A percentile compares a stretch with the other conserved stretches of the same genome.
phyloP scores from a whole-genome alignment of 2,797 vertebrate species.

The Gymnoscopelus microlampas region DNA sequence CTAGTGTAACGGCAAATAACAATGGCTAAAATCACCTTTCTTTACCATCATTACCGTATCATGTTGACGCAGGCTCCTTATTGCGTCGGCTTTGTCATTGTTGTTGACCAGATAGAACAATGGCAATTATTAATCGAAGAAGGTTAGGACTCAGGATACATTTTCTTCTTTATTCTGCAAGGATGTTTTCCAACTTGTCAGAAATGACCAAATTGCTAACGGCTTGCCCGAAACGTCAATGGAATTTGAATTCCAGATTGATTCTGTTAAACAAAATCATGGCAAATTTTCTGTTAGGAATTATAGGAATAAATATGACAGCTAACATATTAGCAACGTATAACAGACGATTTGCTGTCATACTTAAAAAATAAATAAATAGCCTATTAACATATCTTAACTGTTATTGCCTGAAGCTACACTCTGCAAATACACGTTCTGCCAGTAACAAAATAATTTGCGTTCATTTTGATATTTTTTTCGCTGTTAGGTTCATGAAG shows the following conservation, averaged over 20 bases:
- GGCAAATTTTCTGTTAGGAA: slow-evolving; percentile 8
- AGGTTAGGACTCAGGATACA: too few species aligned
- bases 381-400: slow-evolving; percentile 3
- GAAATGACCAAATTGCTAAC: slow-evolving; percentile 3
- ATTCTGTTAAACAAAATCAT: slow-evolving; percentile 1
- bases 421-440: neutral
- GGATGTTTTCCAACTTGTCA: slow-evolving; percentile 29
- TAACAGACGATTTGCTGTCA: neutral
- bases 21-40: neutral
- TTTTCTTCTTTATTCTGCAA: too few species aligned
- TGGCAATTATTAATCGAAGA: neutral
- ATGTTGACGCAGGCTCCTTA: slow-evolving; percentile 9
- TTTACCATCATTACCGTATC: neutral
- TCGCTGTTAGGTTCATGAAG: too few species aligned
- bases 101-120: neutral
- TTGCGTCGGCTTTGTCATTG: neutral
- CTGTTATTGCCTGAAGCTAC: neutral
- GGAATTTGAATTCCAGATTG: slow-evolving; percentile 14
- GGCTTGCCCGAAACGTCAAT: neutral
- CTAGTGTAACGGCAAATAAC: too few species aligned
- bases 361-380: neutral
- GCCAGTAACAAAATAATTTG: neutral
- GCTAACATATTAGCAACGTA: neutral
- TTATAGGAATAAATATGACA: too few species aligned
- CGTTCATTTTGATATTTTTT: too few species aligned